Evolutionary conservation across 2,888 invertebrate genomes (phyloP).

Genomic region (Machimus rusticus): DNA sequence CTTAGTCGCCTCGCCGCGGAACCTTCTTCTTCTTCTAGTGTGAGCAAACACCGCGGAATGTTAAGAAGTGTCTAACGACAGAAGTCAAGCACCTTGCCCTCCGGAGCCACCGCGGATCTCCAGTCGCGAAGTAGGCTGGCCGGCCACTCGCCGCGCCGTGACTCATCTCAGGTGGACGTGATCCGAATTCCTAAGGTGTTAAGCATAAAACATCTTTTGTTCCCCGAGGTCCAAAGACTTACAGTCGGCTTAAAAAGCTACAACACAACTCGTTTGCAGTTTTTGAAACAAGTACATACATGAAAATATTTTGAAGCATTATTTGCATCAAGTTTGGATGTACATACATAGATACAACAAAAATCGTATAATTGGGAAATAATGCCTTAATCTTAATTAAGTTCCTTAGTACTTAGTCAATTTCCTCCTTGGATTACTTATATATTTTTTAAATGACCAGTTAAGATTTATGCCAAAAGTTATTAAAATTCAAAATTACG

Average conservation of each 20-base stretch:
- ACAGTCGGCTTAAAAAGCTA: background rate
- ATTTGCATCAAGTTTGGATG: background rate
- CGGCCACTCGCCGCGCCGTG: background rate
- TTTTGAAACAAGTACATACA: background rate
- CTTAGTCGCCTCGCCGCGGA: background rate
- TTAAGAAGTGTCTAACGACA: background rate
- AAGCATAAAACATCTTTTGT: background rate
- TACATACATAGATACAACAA: no score
- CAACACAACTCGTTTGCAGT: background rate
- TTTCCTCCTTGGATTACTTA: no score
- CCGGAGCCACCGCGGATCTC: background rate
- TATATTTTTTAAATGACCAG: no score
- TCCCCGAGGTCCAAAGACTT: background rate
- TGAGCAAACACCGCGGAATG: background rate
- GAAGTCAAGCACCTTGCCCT: constrained; percentile 13
- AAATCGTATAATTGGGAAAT: no score
- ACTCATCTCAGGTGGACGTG: constrained; percentile 33
- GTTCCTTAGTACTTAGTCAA: no score
- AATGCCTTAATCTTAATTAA: no score
- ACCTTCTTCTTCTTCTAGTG: background rate
- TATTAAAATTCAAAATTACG: no score
- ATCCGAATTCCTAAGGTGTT: background rate
- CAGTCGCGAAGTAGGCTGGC: background rate
- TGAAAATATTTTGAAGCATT: background rate
- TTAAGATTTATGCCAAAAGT: no score